Percentiles rank a stretch among this genome's conserved stretches.
phyloP scores from a whole-genome alignment of 2,113 vertebrate genomes.

The Gopherus flavomarginatus region DNA sequence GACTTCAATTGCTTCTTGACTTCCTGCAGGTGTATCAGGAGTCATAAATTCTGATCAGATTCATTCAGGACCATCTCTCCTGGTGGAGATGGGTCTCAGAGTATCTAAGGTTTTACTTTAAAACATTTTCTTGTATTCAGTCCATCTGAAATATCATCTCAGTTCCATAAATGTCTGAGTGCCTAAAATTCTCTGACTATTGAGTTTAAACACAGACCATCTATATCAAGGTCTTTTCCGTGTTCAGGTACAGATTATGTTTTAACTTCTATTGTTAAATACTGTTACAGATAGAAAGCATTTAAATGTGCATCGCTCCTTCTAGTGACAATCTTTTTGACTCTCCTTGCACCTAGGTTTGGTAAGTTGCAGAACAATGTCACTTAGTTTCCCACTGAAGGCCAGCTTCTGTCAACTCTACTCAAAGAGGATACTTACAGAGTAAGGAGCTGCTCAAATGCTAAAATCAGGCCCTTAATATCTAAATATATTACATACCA shows the following conservation, averaged over 20 bases:
- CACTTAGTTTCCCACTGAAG: background rate
- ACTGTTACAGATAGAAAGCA: background rate
- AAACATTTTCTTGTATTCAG: background rate
- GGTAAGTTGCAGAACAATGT: background rate
- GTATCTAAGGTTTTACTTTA: background rate
- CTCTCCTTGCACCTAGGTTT: background rate
- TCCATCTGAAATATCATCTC: background rate
- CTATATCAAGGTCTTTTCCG: background rate
- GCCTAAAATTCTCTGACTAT: background rate
- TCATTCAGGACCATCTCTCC: background rate
- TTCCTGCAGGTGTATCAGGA: background rate
- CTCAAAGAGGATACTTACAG: rapidly evolving
- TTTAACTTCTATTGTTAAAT: background rate
- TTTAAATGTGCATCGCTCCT: background rate
- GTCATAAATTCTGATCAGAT: background rate
- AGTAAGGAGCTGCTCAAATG: background rate
- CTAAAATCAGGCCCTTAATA: background rate
- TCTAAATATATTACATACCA: background rate
- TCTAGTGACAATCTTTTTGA: background rate
- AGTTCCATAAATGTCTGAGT: background rate
- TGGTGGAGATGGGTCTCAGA: background rate
- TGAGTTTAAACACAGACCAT: background rate
- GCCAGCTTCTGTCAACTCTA: background rate
- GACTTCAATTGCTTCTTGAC: background rate
- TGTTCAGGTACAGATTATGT: background rate